Conservation (phyloP, 2,113 vertebrate genomes). For the Pithys albifrons region DNA sequence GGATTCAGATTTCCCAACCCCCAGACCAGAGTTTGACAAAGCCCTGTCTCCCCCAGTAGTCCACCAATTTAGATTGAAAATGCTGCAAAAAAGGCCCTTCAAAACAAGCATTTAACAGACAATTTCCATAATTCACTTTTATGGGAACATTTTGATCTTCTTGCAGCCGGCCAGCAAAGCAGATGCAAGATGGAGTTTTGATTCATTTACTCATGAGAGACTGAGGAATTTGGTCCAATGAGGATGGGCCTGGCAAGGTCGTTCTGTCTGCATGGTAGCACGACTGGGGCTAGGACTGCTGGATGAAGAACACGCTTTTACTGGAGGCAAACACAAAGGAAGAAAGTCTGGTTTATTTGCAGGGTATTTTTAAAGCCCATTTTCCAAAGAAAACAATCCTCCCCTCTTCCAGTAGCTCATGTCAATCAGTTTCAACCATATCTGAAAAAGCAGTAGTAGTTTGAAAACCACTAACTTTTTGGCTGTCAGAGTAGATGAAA, state of each 20-base stretch:
- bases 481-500: not conserved
- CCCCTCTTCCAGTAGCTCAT: not conserved
- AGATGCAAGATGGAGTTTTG: constrained; percentile 33
- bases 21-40: not conserved
- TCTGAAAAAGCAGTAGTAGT: not conserved
- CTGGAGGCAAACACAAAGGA: not conserved
- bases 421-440: not conserved
- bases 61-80: not conserved
- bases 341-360: not conserved
- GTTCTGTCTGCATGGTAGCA: not conserved
- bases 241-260: not conserved
- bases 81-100: not conserved
- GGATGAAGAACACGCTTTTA: not conserved
- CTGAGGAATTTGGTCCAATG: not conserved
- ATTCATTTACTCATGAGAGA: not conserved
- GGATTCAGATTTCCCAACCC: not conserved
- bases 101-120: constrained; percentile 35
- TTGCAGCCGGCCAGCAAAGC: not conserved
- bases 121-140: constrained; percentile 11
- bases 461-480: not conserved
- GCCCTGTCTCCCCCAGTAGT: not conserved
- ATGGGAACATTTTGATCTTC: constrained; percentile 27
- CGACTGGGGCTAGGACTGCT: not conserved
- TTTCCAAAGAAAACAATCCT: not conserved
- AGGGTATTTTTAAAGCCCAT: not conserved